Evolutionary conservation across 2,113 vertebrate genomes (phyloP).

Genomic region (Dromaius novaehollandiae): DNA sequence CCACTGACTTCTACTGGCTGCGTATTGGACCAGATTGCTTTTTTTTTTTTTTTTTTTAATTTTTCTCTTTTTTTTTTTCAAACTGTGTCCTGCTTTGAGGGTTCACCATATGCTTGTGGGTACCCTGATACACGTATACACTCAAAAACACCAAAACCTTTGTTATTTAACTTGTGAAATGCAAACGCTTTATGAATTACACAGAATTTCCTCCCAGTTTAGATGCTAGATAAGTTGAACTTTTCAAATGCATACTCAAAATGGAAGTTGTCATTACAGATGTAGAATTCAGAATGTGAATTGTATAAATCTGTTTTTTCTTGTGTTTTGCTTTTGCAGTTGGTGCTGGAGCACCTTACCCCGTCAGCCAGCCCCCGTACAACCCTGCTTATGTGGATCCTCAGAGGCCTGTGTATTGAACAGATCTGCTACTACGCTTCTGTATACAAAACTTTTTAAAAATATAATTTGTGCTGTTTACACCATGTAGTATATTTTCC

Average conservation of each 20-base stretch:
- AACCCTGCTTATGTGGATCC: conserved; percentile 88
- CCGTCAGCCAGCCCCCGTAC: conserved; percentile 83
- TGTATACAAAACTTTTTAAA: conserved; percentile 8
- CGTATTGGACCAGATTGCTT: neutral
- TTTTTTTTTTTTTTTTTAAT: neutral
- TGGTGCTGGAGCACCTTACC: conserved; percentile 68
- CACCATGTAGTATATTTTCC: conserved; percentile 24
- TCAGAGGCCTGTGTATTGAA: conserved; percentile 76
- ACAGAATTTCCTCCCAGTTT: neutral
- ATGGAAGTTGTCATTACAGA: neutral
- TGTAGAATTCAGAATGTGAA: neutral
- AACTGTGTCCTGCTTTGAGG: neutral
- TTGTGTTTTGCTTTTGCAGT: conserved; percentile 63
- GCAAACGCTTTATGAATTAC: neutral
- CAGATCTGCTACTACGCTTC: neutral
- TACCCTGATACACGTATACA: neutral
- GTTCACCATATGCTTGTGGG: neutral
- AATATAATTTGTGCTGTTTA: conserved; percentile 49
- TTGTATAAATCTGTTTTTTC: neutral
- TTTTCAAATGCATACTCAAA: neutral
- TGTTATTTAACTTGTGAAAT: neutral
- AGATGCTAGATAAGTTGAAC: neutral
- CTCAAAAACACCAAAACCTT: neutral
- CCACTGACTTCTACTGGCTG: neutral
- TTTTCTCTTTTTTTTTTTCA: neutral